phyloP scores from a whole-genome alignment of 2,113 vertebrate species.

The Aegotheles bennettii region DNA sequence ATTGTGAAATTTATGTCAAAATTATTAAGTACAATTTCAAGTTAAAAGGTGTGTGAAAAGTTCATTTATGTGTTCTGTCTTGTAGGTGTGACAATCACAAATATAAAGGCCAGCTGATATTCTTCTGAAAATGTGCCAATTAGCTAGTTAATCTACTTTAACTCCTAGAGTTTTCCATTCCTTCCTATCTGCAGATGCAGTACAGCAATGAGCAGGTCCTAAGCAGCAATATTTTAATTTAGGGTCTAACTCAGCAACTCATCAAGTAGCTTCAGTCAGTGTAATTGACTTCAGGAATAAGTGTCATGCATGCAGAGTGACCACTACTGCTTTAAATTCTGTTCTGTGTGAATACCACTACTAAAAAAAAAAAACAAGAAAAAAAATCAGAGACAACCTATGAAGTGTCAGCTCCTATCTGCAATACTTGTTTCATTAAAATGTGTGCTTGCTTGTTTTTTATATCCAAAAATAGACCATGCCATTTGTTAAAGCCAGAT shows the following conservation, averaged over 20 bases:
- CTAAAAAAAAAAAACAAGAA: not conserved
- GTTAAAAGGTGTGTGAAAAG: not conserved
- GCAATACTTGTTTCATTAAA: not conserved
- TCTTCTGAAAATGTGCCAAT: not conserved
- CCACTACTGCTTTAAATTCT: not conserved
- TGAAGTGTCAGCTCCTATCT: not conserved
- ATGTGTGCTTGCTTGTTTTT: not conserved
- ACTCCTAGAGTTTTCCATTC: not conserved
- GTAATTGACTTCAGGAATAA: not conserved
- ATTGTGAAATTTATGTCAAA: not conserved
- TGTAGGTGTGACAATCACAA: not conserved
- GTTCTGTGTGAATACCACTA: not conserved
- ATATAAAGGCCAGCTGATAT: not conserved
- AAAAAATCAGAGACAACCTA: not conserved
- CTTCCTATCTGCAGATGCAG: not conserved
- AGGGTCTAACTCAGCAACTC: not conserved
- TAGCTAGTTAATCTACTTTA: not conserved
- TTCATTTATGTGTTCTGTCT: not conserved
- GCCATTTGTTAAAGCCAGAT: constrained; percentile 7
- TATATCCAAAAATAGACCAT: not conserved
- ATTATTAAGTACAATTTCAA: not conserved
- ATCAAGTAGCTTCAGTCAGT: not conserved
- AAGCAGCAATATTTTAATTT: not conserved
- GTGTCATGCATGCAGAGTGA: not conserved
- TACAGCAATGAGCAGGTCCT: not conserved